These are phyloP conservation scores for Leuciscus idus DNA, from an alignment of 2,113 vertebrate genomes.

Conservation along the genomic window DNA sequence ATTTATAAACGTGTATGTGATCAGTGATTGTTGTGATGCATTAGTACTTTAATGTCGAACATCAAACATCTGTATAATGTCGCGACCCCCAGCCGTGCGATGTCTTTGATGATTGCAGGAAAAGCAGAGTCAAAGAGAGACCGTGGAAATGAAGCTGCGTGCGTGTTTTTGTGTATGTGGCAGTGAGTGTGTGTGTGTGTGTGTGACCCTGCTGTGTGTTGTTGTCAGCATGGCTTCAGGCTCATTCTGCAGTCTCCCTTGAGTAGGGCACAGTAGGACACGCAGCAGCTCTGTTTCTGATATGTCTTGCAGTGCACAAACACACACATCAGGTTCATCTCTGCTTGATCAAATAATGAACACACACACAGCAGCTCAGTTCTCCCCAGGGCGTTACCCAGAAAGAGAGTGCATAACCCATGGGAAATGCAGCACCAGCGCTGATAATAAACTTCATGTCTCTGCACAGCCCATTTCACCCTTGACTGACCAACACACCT, in stretches of 20 bases:
- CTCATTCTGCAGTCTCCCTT: constrained; percentile 76
- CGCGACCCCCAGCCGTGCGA: neutral
- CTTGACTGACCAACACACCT: constrained; percentile 17
- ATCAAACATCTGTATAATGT: constrained; percentile 35
- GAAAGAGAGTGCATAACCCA: constrained; percentile 15
- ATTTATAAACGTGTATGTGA: neutral
- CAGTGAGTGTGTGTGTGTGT: constrained; percentile 39
- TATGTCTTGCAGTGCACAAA: constrained; percentile 20
- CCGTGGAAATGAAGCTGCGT: constrained; percentile 17
- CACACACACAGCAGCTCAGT: constrained; percentile 14
- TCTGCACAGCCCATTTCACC: constrained; percentile 22
- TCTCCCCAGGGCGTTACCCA: neutral
- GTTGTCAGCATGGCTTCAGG: constrained; percentile 69
- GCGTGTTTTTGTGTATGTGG: constrained; percentile 37
- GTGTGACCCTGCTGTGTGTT: constrained; percentile 53
- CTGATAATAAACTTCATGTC: constrained; percentile 49
- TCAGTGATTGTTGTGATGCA: neutral
- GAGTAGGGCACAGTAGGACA: constrained; percentile 37
- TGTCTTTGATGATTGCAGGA: constrained; percentile 43
- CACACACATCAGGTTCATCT: constrained; percentile 42
- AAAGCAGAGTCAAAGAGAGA: constrained; percentile 6
- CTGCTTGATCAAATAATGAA: constrained; percentile 68
- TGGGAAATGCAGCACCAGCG: constrained; percentile 58
- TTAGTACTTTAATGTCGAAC: constrained; percentile 26
- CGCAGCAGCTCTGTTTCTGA: constrained; percentile 27